Evolutionary conservation across 2,113 vertebrate species (phyloP).

Genomic region (Motacilla tschutschensis): DNA sequence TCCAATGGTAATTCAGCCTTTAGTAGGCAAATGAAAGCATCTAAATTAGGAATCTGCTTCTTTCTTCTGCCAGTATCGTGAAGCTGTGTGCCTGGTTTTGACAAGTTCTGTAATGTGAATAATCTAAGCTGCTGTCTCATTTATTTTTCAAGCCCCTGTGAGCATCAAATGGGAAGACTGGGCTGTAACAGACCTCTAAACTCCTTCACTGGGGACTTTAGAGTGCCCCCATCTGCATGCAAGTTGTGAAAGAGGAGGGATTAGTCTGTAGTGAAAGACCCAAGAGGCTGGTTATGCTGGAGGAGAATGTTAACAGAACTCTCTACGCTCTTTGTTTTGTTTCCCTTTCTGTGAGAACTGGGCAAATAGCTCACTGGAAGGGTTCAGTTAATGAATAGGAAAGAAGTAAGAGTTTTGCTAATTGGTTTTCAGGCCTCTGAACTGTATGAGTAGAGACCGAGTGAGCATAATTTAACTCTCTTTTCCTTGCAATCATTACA

Average conservation of each 20-base stretch:
- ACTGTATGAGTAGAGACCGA: background rate
- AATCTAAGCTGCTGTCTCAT: background rate
- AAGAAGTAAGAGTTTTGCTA: background rate
- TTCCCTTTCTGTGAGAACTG: background rate
- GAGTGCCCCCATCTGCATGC: background rate
- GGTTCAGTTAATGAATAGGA: background rate
- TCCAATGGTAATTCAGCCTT: slow-evolving; percentile 10
- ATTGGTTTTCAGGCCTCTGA: background rate
- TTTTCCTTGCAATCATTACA: background rate
- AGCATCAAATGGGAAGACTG: background rate
- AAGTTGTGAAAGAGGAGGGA: background rate
- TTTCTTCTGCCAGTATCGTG: background rate
- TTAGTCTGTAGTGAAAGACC: background rate
- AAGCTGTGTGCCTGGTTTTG: background rate
- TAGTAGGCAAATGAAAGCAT: slow-evolving; percentile 5
- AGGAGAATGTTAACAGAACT: background rate
- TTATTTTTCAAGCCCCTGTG: background rate
- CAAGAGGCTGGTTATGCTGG: background rate
- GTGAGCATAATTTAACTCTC: background rate
- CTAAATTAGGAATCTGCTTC: background rate
- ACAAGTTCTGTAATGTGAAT: background rate
- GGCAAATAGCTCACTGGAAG: background rate
- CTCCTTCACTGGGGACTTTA: background rate
- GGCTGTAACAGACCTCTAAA: background rate
- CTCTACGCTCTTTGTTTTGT: background rate